Conservation (phyloP, 2,797 vertebrate species). For the Toxotes lorentzi region DNA sequence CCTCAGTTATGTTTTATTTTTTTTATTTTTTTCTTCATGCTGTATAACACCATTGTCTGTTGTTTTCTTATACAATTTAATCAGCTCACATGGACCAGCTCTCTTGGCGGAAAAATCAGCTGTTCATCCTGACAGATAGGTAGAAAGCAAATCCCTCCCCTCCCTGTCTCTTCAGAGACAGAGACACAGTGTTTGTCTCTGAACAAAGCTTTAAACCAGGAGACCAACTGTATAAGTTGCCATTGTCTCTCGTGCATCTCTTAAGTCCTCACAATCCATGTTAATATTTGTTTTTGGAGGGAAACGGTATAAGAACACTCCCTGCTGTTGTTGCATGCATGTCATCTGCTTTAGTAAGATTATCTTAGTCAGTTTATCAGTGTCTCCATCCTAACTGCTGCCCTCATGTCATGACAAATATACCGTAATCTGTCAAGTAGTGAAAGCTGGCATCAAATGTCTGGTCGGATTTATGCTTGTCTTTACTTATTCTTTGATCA, state of each 20-base stretch:
- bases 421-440: not conserved
- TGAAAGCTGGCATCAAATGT: not conserved
- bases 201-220: slow-evolving; percentile 23
- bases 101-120: slow-evolving; percentile 18
- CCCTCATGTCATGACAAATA: not conserved
- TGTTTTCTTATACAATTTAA: slow-evolving; percentile 3
- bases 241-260: slow-evolving; percentile 8
- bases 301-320: not conserved
- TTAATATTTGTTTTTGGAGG: not conserved
- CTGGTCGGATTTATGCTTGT: not conserved
- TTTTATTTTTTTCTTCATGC: not conserved
- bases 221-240: slow-evolving; percentile 4
- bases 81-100: slow-evolving; percentile 7
- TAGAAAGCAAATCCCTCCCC: slow-evolving; percentile 13
- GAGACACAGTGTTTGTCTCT: slow-evolving; percentile 1
- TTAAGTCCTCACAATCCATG: slow-evolving; percentile 19
- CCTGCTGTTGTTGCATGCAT: not conserved
- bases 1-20: slow-evolving; percentile 13
- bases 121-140: slow-evolving; percentile 15
- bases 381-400: not conserved
- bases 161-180: not conserved
- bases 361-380: not conserved
- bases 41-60: not conserved
- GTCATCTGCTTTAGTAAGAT: not conserved
- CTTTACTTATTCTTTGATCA: not conserved